These are phyloP conservation scores for Chondrilla cf. caribensis DNA, from an alignment of 37 sponge, comb jelly and placozoan species.

Conservation along the genomic window DNA sequence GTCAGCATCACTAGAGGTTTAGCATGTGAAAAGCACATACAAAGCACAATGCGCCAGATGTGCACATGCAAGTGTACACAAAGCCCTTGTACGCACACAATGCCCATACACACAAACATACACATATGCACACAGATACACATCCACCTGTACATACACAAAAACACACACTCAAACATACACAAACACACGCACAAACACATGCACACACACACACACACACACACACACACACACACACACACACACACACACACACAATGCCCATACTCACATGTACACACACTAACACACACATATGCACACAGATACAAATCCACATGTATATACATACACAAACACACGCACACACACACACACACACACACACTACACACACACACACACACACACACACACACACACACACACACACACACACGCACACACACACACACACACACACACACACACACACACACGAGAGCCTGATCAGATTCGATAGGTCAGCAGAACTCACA, in stretches of 20 bases:
- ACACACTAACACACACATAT: not conserved
- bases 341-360: conserved; percentile 7
- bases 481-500: too few species aligned
- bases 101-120: not conserved
- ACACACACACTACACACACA: conserved; percentile 7
- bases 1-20: too few species aligned
- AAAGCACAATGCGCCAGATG: too few species aligned
- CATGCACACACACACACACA: conserved; percentile 3
- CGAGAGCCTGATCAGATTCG: too few species aligned
- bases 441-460: not conserved
- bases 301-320: not conserved
- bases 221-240: conserved; percentile 17
- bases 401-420: conserved; percentile 13
- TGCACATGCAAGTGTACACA: not conserved
- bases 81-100: not conserved
- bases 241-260: conserved; percentile 13
- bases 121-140: not conserved
- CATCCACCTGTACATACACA: not conserved
- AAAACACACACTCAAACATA: not conserved
- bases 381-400: conserved; percentile 17
- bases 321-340: not conserved
- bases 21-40: too few species aligned
- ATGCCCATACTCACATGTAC: not conserved
- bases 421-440: conserved; percentile 16
- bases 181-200: conserved; percentile 1